These are phyloP conservation scores for Dendrolimus houi DNA, from an alignment of 2,888 invertebrate species.

Conservation along the genomic window DNA sequence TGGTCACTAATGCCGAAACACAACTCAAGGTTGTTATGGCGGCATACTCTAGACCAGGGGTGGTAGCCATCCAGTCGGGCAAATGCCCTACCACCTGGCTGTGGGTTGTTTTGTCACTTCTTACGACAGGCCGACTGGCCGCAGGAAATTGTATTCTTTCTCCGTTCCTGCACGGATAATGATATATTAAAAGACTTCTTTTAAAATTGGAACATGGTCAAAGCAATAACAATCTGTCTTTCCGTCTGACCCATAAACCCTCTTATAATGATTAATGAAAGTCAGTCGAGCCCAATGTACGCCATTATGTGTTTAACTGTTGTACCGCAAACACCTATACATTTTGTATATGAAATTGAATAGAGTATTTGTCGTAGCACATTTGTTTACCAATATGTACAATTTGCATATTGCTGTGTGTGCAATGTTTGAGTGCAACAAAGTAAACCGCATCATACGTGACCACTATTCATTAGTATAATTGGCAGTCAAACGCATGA, in stretches of 20 bases:
- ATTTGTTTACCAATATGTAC: background rate
- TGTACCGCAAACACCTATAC: background rate
- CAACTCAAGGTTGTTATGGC: too few species aligned
- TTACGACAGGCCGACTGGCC: too few species aligned
- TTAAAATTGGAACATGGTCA: background rate
- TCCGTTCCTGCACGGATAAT: too few species aligned
- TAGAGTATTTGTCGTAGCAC: background rate
- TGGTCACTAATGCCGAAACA: too few species aligned
- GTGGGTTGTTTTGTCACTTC: too few species aligned
- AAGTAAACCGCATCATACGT: slow-evolving; percentile 35
- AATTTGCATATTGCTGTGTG: slow-evolving; percentile 4
- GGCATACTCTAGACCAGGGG: too few species aligned
- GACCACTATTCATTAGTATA: slow-evolving; percentile 48
- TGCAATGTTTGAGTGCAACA: slow-evolving; percentile 36
- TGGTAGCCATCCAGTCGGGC: too few species aligned
- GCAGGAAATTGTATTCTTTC: too few species aligned
- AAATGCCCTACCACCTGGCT: too few species aligned
- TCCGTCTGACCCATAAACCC: slow-evolving; percentile 8
- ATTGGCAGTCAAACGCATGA: slow-evolving; percentile 42
- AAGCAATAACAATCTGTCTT: too few species aligned
- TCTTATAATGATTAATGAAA: too few species aligned
- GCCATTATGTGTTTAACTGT: background rate
- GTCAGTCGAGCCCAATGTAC: background rate
- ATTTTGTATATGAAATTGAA: background rate
- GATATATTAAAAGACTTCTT: too few species aligned